Conservation (phyloP, 2,113 vertebrate species). For the Poecile atricapillus region DNA sequence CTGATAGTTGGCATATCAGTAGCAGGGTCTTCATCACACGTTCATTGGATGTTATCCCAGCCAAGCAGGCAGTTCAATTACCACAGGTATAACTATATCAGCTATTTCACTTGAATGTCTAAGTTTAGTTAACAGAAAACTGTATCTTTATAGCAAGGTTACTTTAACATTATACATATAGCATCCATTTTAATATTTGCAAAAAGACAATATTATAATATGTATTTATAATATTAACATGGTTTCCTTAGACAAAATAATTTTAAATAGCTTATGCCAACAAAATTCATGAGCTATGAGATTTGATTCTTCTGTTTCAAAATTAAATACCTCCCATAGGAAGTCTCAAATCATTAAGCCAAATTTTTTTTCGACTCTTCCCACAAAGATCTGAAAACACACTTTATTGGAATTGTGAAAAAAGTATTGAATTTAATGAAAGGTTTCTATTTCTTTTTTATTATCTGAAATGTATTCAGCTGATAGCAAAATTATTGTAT, state of each 20-base stretch:
- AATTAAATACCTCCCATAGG: not conserved
- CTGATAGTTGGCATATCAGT: no score
- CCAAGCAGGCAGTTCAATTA: no score
- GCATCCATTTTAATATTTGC: no score
- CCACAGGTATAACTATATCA: no score
- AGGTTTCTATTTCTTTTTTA: not conserved
- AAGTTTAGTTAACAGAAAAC: no score
- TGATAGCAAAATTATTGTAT: not conserved
- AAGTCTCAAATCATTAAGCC: not conserved
- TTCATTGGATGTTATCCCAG: no score
- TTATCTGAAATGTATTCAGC: not conserved
- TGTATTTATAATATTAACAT: not conserved
- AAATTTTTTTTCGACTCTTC: not conserved
- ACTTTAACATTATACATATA: no score
- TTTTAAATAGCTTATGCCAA: not conserved
- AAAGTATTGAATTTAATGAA: not conserved
- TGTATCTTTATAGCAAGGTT: no score
- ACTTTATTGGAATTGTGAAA: not conserved
- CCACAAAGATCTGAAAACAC: not conserved
- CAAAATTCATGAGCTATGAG: not conserved
- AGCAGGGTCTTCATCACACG: no score
- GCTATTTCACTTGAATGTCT: no score
- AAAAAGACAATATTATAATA: no score
- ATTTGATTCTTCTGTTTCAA: constrained; percentile 16
- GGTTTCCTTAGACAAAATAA: not conserved